Base-by-base conservation (phyloP, 92 coral and sea anemone species). In the Zoanthus sociatus region DNA sequence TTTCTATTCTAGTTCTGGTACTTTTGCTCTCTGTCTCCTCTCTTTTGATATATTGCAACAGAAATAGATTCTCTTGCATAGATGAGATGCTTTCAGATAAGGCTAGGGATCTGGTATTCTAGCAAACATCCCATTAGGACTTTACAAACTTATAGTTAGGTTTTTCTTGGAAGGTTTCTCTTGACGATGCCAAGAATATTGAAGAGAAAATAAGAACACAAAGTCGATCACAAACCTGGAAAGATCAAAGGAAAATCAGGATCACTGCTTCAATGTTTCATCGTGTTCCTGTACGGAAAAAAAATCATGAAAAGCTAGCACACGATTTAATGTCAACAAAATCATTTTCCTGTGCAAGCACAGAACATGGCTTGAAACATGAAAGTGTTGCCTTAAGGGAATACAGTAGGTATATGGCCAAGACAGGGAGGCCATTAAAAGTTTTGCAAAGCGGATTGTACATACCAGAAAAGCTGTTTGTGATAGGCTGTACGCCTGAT, bases 371-470 rank as follows among this genome's bases (percentile, higher is more conserved):
- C 8, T 18, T 54, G 15, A 73, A 73, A 44, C 45, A 73, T 73
- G 78, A 73, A 44, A n/a, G 54, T 73, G 78, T 73, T 73, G 55
- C 78, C 46, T 55, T 73, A 37, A 51, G 45, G 42, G 78, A 45
- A 15, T 73, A 73, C 78, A 7, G 14, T 6, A 32, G 76, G 16
- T 71, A 71, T 31, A 71, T 71, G 76, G 76, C 32, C 76, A 32
- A 18, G 5, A 1, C 8, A 16, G 21, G 9, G 1, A 64, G 18
- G n/a, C 56, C 78, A 37, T 16, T 73, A 13, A 4, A 3, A 3
- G 78, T 73, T 6, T 73, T 44, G 6, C 45, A 73, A 73, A 44
- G 78, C 11, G 60, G 78, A 15, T 16, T 73, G 61, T 56, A n/a
- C 18, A 33, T 75, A 5, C 0, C 6, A 5, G 48, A 5, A 58